phyloP scores from a whole-genome alignment of 2,888 invertebrate species.

The Phoenoteleia sp. region DNA sequence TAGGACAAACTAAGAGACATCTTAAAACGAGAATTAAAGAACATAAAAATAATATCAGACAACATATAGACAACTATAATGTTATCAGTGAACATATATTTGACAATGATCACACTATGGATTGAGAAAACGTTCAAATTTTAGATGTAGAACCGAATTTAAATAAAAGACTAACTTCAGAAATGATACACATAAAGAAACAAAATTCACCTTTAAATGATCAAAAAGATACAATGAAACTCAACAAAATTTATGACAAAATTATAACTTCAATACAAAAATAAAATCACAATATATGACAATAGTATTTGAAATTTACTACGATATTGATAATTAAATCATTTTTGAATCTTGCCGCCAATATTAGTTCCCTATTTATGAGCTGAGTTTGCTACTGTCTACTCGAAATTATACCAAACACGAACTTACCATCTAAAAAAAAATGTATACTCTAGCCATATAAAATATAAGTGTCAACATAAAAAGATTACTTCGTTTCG shows the following conservation, averaged over 20 bases:
- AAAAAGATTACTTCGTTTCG: no score
- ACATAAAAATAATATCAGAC: slow-evolving; percentile 5
- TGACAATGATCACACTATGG: background rate
- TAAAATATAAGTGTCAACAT: no score
- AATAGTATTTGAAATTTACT: no score
- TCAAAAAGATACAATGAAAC: background rate
- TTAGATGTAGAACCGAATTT: background rate
- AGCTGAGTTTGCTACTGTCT: no score
- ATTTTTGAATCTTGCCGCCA: no score
- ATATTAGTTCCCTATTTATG: no score
- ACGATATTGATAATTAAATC: no score
- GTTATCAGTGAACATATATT: background rate
- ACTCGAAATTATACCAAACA: no score
- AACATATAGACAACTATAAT: slow-evolving; percentile 8
- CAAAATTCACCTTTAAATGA: slow-evolving; percentile 1
- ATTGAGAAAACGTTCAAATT: slow-evolving; percentile 17
- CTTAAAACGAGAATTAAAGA: slow-evolving; percentile 5
- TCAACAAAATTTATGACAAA: slow-evolving; percentile 18
- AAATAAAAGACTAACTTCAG: background rate
- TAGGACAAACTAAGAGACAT: slow-evolving; percentile 17
- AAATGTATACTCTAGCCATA: no score
- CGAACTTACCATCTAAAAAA: no score
- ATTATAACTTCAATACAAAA: no score
- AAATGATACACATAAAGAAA: slow-evolving; percentile 22
- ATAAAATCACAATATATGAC: no score